Percentiles rank a stretch among this genome's conserved stretches.
These are phyloP conservation scores for Dolichallabes microphthalmus DNA, from an alignment of 2,113 vertebrate genomes.

Conservation along the genomic window DNA sequence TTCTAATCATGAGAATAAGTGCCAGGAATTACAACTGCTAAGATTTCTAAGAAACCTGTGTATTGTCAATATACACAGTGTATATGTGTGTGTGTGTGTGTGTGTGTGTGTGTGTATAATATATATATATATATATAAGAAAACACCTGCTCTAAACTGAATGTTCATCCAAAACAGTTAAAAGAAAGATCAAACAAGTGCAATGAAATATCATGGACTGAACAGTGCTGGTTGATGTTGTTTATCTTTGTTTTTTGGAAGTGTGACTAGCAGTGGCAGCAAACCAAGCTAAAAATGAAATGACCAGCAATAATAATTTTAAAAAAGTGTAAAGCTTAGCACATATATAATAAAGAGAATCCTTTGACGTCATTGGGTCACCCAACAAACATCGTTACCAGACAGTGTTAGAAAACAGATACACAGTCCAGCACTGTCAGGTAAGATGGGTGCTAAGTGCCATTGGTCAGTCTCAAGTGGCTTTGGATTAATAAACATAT, in stretches of 20 bases:
- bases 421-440: conserved; percentile 96
- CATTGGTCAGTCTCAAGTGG: conserved; percentile 55
- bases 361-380: conserved; percentile 62
- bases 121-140: background rate
- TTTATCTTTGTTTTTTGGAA: background rate
- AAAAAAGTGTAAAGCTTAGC: background rate
- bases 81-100: too few species aligned
- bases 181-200: conserved; percentile 26
- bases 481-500: background rate
- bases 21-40: background rate
- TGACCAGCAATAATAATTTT: background rate
- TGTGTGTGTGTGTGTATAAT: too few species aligned
- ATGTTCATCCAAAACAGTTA: conserved; percentile 23
- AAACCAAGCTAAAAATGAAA: background rate
- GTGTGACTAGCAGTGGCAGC: background rate
- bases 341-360: conserved; percentile 16
- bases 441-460: conserved; percentile 97
- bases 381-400: conserved; percentile 99
- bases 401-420: conserved; percentile 98
- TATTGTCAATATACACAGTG: conserved; percentile 11
- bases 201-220: background rate
- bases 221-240: background rate
- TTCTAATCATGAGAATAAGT: background rate
- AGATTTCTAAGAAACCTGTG: conserved; percentile 34
- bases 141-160: conserved; percentile 15